phyloP scores from a whole-genome alignment of 2,797 vertebrate genomes.

The Esox masquinongy region DNA sequence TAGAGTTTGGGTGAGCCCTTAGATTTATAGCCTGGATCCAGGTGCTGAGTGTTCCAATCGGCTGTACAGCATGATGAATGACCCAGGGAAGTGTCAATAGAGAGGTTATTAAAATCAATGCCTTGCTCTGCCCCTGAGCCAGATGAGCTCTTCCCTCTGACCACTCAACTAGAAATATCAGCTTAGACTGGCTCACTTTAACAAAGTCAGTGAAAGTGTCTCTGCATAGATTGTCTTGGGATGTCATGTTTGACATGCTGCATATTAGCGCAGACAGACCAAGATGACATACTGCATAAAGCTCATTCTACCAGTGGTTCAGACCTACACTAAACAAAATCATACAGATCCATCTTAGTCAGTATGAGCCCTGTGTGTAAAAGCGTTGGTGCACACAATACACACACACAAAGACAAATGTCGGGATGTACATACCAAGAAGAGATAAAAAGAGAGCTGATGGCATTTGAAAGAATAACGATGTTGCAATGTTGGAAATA shows the following conservation, averaged over 20 bases:
- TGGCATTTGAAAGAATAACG: background rate
- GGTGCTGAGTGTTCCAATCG: background rate
- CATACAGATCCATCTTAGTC: background rate
- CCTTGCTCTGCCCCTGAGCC: background rate
- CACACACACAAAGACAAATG: background rate
- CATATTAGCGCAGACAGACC: too few species aligned
- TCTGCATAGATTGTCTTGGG: background rate
- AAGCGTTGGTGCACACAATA: background rate
- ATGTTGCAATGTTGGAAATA: slow-evolving; percentile 29
- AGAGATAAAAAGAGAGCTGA: background rate
- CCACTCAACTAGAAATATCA: background rate
- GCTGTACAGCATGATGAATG: background rate
- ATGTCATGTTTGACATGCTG: background rate
- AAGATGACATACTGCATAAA: background rate
- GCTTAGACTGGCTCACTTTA: background rate
- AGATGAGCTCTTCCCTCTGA: background rate
- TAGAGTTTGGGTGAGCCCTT: background rate
- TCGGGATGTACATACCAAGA: too few species aligned
- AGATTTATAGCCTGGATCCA: background rate
- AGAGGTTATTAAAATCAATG: background rate
- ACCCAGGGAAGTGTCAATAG: background rate
- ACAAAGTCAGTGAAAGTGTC: background rate
- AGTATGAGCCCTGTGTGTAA: background rate
- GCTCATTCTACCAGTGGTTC: background rate
- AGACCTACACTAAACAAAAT: background rate